A percentile compares a stretch with the other conserved stretches of the same genome.
These are phyloP conservation scores for Gryllus longicercus DNA, from an alignment of 2,888 invertebrate species.

Conservation along the genomic window DNA sequence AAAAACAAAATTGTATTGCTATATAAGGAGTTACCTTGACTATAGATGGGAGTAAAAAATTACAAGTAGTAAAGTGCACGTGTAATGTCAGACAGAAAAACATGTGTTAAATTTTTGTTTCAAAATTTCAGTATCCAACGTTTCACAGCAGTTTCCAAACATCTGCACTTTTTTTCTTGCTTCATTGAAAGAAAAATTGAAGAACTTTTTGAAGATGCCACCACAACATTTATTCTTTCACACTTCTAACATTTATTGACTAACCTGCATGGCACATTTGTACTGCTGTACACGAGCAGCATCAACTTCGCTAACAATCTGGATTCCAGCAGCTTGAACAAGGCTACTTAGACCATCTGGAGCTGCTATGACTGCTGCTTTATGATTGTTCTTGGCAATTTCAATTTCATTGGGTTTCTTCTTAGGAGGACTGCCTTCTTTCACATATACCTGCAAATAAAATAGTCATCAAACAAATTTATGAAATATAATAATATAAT, in stretches of 20 bases:
- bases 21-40: no score
- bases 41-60: no score
- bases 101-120: no score
- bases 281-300: slow-evolving; percentile 48
- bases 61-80: no score
- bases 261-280: slow-evolving; percentile 50
- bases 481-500: no score
- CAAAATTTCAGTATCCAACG: no score
- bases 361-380: slow-evolving; percentile 29
- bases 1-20: no score
- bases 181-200: no score
- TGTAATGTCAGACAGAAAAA: no score
- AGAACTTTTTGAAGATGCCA: neutral
- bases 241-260: neutral
- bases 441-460: slow-evolving; percentile 53
- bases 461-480: neutral
- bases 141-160: no score
- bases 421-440: slow-evolving; percentile 48
- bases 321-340: slow-evolving; percentile 47
- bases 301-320: slow-evolving; percentile 45
- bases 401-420: slow-evolving; percentile 33
- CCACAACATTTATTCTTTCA: neutral
- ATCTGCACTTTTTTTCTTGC: no score
- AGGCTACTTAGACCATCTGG: slow-evolving; percentile 41
- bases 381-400: slow-evolving; percentile 32